Conservation (phyloP, 2,113 vertebrate genomes). For the Mustela nigripes region DNA sequence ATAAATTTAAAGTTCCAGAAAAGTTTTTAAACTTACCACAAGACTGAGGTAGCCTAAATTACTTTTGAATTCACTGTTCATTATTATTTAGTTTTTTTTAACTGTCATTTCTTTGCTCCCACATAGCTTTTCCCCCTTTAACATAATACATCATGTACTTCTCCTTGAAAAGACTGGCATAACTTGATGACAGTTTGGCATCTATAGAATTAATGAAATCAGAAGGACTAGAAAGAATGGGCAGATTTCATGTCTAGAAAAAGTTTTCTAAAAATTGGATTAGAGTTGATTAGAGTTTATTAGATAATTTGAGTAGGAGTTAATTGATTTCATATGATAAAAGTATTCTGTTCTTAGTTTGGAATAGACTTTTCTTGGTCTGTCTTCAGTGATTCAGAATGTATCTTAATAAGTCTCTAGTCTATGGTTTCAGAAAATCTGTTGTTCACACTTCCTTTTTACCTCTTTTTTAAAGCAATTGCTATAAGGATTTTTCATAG, state of each 20-base stretch:
- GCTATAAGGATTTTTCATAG: not conserved
- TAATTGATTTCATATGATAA: not conserved
- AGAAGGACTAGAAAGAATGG: conserved; percentile 24
- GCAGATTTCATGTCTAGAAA: not conserved
- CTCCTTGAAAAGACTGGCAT: not conserved
- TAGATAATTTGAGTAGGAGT: not conserved
- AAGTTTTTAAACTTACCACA: not conserved
- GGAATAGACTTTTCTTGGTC: not conserved
- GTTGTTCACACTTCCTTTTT: not conserved
- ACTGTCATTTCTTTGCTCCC: not conserved
- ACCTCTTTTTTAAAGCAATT: not conserved
- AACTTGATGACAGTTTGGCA: not conserved
- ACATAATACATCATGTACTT: not conserved
- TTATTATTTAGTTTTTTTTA: not conserved
- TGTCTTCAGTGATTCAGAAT: not conserved
- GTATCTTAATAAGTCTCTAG: not conserved
- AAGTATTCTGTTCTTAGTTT: not conserved
- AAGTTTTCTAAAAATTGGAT: not conserved
- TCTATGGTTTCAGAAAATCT: not conserved
- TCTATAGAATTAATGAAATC: not conserved
- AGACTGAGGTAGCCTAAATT: not conserved
- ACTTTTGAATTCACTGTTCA: not conserved
- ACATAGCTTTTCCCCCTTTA: not conserved
- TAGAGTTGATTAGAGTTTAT: not conserved
- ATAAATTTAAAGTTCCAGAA: not conserved